A percentile compares a stretch with the other conserved stretches of the same genome.
Conservation (phyloP, 1,140 invertebrate genomes). For the Elymnias hypermnestra region DNA sequence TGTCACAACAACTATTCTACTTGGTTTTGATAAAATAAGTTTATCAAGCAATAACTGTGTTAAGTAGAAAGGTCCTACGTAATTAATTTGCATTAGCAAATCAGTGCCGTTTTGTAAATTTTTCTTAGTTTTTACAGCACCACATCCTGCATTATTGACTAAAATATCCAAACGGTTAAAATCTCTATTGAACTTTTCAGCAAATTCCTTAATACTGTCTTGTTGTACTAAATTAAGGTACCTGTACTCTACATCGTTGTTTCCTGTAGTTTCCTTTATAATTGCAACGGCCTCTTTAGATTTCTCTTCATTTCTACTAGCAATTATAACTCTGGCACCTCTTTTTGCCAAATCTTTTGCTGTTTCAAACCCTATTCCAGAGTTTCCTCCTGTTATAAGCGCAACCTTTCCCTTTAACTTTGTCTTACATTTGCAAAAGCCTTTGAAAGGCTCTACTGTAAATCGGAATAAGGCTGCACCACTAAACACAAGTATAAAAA, state of each 20-base stretch:
- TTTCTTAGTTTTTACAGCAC: conserved; percentile 25
- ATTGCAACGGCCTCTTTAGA: conserved; percentile 21
- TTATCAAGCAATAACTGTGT: conserved; percentile 80
- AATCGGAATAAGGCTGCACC: neutral
- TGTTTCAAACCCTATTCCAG: too few species aligned
- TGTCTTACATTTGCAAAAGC: conserved; percentile 27
- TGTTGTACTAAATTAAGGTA: conserved; percentile 46
- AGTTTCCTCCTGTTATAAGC: conserved; percentile 30
- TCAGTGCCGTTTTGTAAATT: conserved; percentile 79
- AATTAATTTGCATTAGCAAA: conserved; percentile 79
- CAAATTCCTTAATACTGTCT: conserved; percentile 39
- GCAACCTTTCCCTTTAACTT: conserved; percentile 25
- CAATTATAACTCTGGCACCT: conserved; percentile 36
- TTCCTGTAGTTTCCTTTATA: conserved; percentile 20
- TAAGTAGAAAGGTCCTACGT: conserved; percentile 81
- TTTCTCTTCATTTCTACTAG: conserved; percentile 26
- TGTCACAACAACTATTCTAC: conserved; percentile 82
- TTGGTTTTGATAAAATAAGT: conserved; percentile 57
- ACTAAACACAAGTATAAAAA: conserved; percentile 4
- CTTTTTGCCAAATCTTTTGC: too few species aligned
- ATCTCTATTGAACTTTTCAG: conserved; percentile 45
- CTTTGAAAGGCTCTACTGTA: conserved; percentile 21
- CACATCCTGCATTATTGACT: conserved; percentile 83
- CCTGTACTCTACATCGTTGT: conserved; percentile 23
- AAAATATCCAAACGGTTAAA: conserved; percentile 79